phyloP scores from a whole-genome alignment of 2,113 vertebrate genomes.

The Speoplatyrhinus poulsoni region DNA sequence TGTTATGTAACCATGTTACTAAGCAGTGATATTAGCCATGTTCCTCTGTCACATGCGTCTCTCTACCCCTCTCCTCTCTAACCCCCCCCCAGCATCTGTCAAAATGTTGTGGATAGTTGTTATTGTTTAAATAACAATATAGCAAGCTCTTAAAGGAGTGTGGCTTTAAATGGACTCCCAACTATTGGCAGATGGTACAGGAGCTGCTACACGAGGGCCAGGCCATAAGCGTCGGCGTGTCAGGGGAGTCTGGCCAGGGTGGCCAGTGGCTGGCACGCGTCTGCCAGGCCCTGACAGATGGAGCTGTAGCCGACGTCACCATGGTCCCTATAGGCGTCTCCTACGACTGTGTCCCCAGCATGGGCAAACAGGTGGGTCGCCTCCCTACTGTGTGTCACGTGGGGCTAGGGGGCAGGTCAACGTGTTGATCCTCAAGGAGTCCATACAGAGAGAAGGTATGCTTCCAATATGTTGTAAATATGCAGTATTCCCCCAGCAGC shows the following conservation, averaged over 20 bases:
- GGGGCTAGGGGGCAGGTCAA: constrained; percentile 5
- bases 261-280: constrained; percentile 73
- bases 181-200: constrained; percentile 76
- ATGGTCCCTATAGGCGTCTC: constrained; percentile 85
- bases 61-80: neutral
- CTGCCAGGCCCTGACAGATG: constrained; percentile 63
- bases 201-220: constrained; percentile 82
- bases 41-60: constrained; percentile 18
- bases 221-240: constrained; percentile 80
- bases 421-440: constrained; percentile 4
- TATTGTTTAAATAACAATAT: neutral
- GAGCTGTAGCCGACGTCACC: constrained; percentile 73
- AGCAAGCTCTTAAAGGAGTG: neutral
- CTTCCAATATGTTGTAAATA: too few species aligned
- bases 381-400: constrained; percentile 19
- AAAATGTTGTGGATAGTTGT: neutral
- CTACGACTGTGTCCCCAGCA: constrained; percentile 74
- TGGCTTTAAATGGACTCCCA: neutral
- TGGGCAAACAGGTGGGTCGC: constrained; percentile 47
- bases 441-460: too few species aligned
- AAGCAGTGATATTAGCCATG: neutral
- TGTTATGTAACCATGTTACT: neutral
- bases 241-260: constrained; percentile 62
- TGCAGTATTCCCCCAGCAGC: too few species aligned
- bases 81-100: neutral